Evolutionary conservation across 2,888 invertebrate species (phyloP), one percentile per base, ranked within the genome.

Genomic region (Chrysotoxum bicinctum): DNA sequence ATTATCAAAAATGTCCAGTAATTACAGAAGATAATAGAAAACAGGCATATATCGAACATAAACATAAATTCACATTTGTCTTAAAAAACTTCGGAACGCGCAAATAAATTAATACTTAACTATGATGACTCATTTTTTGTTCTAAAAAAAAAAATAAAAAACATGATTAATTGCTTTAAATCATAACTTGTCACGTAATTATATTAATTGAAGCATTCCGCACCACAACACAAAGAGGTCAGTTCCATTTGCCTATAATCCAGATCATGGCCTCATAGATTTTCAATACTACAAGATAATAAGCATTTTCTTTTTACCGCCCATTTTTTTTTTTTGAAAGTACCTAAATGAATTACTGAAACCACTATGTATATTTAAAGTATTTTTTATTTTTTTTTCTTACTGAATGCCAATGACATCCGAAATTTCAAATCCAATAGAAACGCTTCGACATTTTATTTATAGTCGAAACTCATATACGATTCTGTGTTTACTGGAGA

Each of bases 211-310:
- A 32, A 64, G 19, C 14, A 64, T 64, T 85, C 81, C 85, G 76
- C 85, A 70, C 56, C 73, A 77, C 9, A 80, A 77, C n/a, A 9
- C 85, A 85, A 85, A 73, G 81, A 85, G 85, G 85, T 81, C 85
- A 85, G 77, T 81, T 77, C 58, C 85, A 85, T 69, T 73, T 54
- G 69, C 6, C 50, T 37, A 35, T 9, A 26, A 80, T 72, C 68
- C 80, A 80, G 84, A 75, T 84, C 84, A 84, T 80, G 84, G 80
- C 68, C 84, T 76, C 60, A 56, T 45, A 66, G 35, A 26, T 54
- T 62, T 56, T 62, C 40, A 48, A 56, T n/a, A 9, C 12, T 16
- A 23, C 2, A 16, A 16, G 5, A 16, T 26, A 83, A 74, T 83
- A 70, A 80, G 7, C 79, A 80, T 79, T 74, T 79, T 40, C 32